Percentiles rank a stretch among this genome's conserved stretches.
Conservation (phyloP, 2,797 vertebrate species). For the Chiropotes sagulatus region DNA sequence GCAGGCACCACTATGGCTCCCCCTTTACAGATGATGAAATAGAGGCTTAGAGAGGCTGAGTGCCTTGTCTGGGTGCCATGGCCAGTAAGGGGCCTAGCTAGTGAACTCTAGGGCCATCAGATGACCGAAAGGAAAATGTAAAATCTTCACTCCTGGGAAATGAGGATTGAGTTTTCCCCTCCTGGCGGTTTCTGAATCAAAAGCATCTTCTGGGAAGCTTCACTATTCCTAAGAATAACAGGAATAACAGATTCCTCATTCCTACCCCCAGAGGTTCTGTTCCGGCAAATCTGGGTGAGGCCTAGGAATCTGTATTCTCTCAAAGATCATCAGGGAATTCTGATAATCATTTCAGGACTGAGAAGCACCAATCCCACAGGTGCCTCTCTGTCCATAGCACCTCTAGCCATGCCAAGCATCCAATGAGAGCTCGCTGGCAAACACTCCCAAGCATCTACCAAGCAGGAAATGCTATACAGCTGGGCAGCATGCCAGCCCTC, state of each 20-base stretch:
- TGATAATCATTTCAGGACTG: not conserved
- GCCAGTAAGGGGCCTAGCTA: not conserved
- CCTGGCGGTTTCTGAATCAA: not conserved
- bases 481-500: not conserved
- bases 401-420: not conserved
- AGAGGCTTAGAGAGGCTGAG: not conserved
- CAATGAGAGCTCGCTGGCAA: not conserved
- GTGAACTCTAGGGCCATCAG: not conserved
- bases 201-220: not conserved
- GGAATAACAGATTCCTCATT: not conserved
- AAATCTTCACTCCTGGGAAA: not conserved
- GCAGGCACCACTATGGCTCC: not conserved
- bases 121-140: not conserved
- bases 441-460: too few relatives aligned
- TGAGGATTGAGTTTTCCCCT: not conserved
- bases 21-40: not conserved
- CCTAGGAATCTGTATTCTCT: not conserved
- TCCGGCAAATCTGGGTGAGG: not conserved
- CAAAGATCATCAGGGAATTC: not conserved
- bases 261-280: not conserved
- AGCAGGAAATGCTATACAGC: not conserved
- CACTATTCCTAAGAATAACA: not conserved
- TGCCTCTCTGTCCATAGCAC: not conserved
- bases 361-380: not conserved
- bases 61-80: not conserved